Conservation (phyloP, 2,797 vertebrate species). For the Heliangelus exortis region DNA sequence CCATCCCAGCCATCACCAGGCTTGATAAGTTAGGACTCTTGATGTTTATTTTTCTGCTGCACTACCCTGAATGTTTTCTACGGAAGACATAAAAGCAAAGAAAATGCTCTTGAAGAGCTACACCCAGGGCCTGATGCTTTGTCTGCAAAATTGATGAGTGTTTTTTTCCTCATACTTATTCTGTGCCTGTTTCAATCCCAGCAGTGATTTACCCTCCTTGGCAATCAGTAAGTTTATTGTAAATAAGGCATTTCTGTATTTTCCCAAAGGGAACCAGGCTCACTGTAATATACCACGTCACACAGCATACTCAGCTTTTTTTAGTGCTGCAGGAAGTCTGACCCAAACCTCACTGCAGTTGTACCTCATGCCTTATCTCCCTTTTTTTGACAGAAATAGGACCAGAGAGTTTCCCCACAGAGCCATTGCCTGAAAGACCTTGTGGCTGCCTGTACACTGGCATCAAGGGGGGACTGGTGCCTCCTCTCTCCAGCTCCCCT, state of each 20-base stretch:
- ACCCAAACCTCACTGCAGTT: neutral
- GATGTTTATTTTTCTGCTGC: neutral
- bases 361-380: neutral
- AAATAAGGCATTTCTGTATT: neutral
- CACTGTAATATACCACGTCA: neutral
- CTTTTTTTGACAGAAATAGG: neutral
- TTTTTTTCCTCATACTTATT: neutral
- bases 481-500: neutral
- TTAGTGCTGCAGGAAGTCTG: neutral
- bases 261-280: neutral
- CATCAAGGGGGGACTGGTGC: neutral
- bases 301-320: neutral
- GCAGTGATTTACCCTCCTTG: neutral
- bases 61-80: neutral
- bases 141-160: neutral
- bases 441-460: accelerated
- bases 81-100: neutral
- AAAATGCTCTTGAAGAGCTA: neutral
- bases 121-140: neutral
- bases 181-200: neutral
- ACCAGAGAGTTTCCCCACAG: accelerated
- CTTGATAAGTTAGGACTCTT: neutral
- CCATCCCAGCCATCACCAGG: neutral
- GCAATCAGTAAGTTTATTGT: neutral
- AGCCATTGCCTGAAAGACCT: neutral